These are phyloP conservation scores for Bergia sp. DNA, from an alignment of 92 coral and sea anemone genomes.

Conservation along the genomic window DNA sequence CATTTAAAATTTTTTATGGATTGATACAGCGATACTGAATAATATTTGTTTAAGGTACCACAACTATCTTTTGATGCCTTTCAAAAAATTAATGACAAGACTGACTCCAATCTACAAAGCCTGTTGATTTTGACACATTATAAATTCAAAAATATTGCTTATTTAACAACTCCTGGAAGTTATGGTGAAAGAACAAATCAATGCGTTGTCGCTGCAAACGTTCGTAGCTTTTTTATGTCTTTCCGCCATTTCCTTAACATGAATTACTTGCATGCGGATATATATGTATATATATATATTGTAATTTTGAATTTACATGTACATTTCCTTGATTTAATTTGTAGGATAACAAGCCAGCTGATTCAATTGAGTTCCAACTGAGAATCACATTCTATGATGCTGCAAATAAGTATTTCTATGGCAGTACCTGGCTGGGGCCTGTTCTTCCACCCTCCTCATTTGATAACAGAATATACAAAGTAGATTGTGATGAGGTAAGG, in stretches of 20 bases:
- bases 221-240: too few species aligned
- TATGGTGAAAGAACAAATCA: background rate
- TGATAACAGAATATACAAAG: constrained; percentile 64
- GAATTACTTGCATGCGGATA: background rate
- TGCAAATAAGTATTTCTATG: constrained; percentile 89
- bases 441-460: constrained; percentile 58
- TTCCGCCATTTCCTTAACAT: background rate
- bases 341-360: constrained; percentile 60
- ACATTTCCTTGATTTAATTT: background rate
- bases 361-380: constrained; percentile 83
- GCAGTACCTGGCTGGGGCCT: constrained; percentile 99
- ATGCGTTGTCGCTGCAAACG: background rate
- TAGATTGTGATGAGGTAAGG: constrained; percentile 92
- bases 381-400: constrained; percentile 92
- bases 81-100: background rate
- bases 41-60: background rate
- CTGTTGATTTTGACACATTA: background rate
- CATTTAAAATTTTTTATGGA: background rate
- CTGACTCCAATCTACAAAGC: background rate
- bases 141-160: too few species aligned
- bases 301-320: too few species aligned
- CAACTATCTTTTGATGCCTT: too few species aligned
- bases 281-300: too few species aligned
- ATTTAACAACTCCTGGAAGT: background rate
- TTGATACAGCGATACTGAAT: background rate